Evolutionary conservation across 23 tunicate species (phyloP), one percentile per base, ranked within the genome.

Genomic region (Ascidia mentula): DNA sequence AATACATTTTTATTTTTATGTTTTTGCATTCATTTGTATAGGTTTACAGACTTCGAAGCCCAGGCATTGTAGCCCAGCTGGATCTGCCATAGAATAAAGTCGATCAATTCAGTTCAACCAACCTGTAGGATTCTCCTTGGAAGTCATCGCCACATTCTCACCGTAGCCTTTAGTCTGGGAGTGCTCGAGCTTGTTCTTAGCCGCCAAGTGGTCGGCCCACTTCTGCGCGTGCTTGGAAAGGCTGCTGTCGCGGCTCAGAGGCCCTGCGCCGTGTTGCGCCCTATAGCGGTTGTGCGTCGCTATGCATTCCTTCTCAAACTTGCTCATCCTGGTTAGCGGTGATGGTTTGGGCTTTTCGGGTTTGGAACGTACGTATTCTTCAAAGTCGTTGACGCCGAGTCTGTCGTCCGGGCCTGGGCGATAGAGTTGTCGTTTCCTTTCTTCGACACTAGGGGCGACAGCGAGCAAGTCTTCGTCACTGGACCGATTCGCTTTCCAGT

Each of bases 131-230:
- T 91, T 84, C 22, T 32, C 26, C 35, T 37, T 71, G 34, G 87
- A 31, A 39, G 97, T 81, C 82, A 86, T 77, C n/a, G 97, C 97
- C 33, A 91, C 60, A 60, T 91, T 91, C 72, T 91, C 97, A 18
- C 97, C 97, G 40, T 45, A 86, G 0, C 82, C 59, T 37, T 78
- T 76, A 53, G 82, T 46, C 6, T 12, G 36, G 0, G 97, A 91
- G 73, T 91, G 97, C 36, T 73, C 72, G 37, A 91, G 34, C 26
- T 37, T 31, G 18, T 90, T 90, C 5, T 6, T 28, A 17, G 53
- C 69, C 0, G 97, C 91, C 31, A 91, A 71, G 28, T 86, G 32
- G 18, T 82, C 74, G 76, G 97, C 97, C 97, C 97, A 91, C 32
- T 79, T 45, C 76, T 86, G 90, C 3, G 97, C 97, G 74, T 75